phyloP scores from a whole-genome alignment of 2,797 vertebrate species.

The Anabas testudineus region DNA sequence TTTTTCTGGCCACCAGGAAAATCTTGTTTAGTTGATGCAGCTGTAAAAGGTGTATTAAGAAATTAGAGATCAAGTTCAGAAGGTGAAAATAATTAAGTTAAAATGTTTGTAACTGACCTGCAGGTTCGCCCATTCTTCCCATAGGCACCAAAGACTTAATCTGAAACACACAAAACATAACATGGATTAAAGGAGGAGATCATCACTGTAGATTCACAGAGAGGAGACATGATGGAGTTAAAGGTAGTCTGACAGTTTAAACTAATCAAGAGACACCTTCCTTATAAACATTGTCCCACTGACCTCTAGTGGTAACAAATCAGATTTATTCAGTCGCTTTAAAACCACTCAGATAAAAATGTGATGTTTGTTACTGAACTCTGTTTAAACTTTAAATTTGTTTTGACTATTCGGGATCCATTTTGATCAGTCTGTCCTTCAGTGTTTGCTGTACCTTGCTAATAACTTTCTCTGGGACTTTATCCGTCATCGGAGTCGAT shows the following conservation, averaged over 20 bases:
- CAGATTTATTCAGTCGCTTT: too few relatives aligned
- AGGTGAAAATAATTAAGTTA: neutral
- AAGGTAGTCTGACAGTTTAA: neutral
- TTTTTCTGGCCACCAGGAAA: too few relatives aligned
- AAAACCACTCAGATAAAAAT: too few relatives aligned
- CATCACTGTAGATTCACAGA: neutral
- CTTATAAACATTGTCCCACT: neutral
- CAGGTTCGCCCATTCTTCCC: slow-evolving; percentile 86
- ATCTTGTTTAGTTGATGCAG: too few relatives aligned
- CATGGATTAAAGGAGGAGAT: too few relatives aligned
- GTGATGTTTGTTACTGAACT: too few relatives aligned
- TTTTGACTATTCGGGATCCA: too few relatives aligned
- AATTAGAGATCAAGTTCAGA: too few relatives aligned
- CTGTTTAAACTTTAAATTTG: too few relatives aligned
- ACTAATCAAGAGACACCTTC: neutral
- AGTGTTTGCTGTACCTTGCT: slow-evolving; percentile 78
- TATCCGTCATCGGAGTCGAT: slow-evolving; percentile 89
- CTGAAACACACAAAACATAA: slow-evolving; percentile 70
- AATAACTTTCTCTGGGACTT: slow-evolving; percentile 89
- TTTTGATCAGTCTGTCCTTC: too few relatives aligned
- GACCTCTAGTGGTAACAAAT: neutral
- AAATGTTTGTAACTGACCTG: slow-evolving; percentile 75
- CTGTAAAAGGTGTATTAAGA: too few relatives aligned
- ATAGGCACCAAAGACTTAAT: slow-evolving; percentile 84
- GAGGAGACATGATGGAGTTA: neutral